phyloP scores from a whole-genome alignment of 2,888 invertebrate species.

The Allacma fusca region DNA sequence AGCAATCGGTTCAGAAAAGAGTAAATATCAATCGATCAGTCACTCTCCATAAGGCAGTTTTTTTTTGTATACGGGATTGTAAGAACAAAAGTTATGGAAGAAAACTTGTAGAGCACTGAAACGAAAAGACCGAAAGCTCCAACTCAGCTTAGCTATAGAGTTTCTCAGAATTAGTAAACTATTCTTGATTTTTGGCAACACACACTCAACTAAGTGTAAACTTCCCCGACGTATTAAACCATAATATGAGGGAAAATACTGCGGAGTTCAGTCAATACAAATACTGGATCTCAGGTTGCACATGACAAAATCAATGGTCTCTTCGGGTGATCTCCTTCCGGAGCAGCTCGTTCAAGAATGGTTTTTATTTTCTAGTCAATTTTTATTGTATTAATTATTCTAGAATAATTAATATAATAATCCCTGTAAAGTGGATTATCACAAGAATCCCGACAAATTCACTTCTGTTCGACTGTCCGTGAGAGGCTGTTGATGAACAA shows the following conservation, averaged over 20 bases:
- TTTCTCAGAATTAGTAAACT: conserved; percentile 41
- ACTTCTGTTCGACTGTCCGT: too few species aligned
- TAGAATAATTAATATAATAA: too few species aligned
- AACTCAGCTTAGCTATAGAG: conserved; percentile 31
- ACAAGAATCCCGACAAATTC: too few species aligned
- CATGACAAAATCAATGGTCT: too few species aligned
- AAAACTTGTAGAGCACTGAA: conserved; percentile 29
- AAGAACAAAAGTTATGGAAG: conserved; percentile 35
- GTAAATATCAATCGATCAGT: conserved; percentile 27
- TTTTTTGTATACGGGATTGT: not conserved
- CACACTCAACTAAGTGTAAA: conserved; percentile 37
- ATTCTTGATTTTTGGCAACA: conserved; percentile 44
- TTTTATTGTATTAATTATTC: too few species aligned
- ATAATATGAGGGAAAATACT: not conserved
- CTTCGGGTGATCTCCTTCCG: too few species aligned
- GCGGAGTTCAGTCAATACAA: not conserved
- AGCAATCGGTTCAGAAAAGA: not conserved
- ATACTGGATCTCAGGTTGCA: too few species aligned
- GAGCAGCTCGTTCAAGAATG: too few species aligned
- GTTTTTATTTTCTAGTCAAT: too few species aligned
- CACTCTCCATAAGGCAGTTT: conserved; percentile 14
- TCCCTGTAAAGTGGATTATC: too few species aligned
- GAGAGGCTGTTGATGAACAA: too few species aligned
- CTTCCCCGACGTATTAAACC: not conserved
- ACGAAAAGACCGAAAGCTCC: conserved; percentile 34